Evolutionary conservation across 2,888 invertebrate genomes (phyloP).

Genomic region (Conus canariensis): DNA sequence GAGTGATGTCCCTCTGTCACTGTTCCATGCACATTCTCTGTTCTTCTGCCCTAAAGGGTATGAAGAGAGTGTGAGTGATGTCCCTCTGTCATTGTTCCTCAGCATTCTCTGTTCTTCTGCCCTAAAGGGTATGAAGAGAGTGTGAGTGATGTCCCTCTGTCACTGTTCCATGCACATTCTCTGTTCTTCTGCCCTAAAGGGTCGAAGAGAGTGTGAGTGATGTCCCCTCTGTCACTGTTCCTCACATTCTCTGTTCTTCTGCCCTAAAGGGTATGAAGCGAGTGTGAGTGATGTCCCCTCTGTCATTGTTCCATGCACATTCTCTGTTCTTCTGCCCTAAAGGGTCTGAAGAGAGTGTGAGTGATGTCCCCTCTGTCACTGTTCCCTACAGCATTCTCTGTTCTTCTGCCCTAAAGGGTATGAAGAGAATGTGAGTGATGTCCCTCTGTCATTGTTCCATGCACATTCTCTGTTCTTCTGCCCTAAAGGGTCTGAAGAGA

Average conservation of each 20-base stretch:
- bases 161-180: background rate
- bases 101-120: background rate
- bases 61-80: constrained; percentile 43
- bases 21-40: background rate
- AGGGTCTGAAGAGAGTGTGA: no score
- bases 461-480: no score
- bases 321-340: no score
- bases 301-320: no score
- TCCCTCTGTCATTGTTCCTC: background rate
- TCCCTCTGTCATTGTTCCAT: no score
- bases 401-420: no score
- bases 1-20: background rate
- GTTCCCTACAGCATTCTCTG: no score
- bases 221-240: background rate
- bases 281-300: no score
- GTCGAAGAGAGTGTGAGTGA: constrained; percentile 45
- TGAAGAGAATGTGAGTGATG: no score
- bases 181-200: background rate
- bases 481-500: no score
- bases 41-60: background rate
- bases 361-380: no score
- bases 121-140: constrained; percentile 30
- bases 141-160: constrained; percentile 32
- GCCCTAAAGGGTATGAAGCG: no score
- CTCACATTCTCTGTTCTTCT: background rate